These are phyloP conservation scores for Calidris pugnax DNA, from an alignment of 2,113 vertebrate genomes.

Conservation along the genomic window DNA sequence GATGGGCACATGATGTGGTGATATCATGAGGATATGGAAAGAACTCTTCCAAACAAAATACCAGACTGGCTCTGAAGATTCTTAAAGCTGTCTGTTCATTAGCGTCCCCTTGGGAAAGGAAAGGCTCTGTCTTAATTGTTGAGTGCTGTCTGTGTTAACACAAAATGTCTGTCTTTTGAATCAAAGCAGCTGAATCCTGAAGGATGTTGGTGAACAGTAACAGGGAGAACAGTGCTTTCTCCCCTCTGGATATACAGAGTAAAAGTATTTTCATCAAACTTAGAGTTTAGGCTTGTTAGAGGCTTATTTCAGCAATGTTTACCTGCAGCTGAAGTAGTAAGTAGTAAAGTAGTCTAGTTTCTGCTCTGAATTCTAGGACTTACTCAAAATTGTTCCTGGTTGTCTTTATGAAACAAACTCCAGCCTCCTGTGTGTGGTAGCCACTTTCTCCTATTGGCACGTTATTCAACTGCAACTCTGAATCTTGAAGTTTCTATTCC, in stretches of 20 bases:
- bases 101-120: background rate
- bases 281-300: background rate
- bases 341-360: background rate
- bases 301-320: background rate
- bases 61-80: background rate
- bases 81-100: background rate
- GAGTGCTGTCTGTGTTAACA: background rate
- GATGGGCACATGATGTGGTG: background rate
- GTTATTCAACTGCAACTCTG: background rate
- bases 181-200: background rate
- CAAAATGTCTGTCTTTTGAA: background rate
- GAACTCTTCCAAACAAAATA: background rate
- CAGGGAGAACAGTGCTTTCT: background rate
- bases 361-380: background rate
- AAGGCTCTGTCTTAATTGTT: background rate
- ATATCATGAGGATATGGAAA: background rate
- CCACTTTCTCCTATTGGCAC: background rate
- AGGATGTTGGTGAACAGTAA: background rate
- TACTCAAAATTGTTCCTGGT: background rate
- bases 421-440: background rate
- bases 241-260: background rate
- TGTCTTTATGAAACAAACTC: background rate
- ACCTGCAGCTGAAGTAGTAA: background rate
- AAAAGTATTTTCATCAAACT: background rate
- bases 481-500: background rate